These are phyloP conservation scores for Hydrotaea cyrtoneurina DNA, from an alignment of 2,888 invertebrate species.

Conservation along the genomic window DNA sequence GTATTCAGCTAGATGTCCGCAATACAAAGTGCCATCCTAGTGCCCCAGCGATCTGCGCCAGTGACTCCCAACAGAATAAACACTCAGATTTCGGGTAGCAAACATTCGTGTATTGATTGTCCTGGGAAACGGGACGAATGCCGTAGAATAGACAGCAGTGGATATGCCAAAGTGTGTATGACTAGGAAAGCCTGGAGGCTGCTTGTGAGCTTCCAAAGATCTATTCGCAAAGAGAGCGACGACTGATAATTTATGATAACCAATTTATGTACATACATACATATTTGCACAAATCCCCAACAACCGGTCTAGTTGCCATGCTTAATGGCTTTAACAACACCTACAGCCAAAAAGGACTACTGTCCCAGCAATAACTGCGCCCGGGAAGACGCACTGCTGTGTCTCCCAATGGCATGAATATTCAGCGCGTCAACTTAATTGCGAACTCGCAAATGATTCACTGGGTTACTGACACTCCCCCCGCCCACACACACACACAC, in stretches of 20 bases:
- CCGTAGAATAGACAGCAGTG: not conserved
- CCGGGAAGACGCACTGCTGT: not conserved
- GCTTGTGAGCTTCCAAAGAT: constrained; percentile 36
- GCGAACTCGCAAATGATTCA: not conserved
- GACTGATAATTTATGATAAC: constrained; percentile 59
- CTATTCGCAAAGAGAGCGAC: constrained; percentile 19
- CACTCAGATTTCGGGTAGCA: too few species aligned
- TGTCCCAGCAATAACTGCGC: constrained; percentile 1
- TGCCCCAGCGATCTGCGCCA: too few species aligned
- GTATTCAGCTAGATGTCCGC: too few species aligned
- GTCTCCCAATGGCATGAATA: not conserved
- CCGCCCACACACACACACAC: too few species aligned
- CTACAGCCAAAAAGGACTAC: constrained; percentile 53
- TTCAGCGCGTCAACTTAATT: too few species aligned
- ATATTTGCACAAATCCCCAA: not conserved
- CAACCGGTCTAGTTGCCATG: constrained; percentile 27
- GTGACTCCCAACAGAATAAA: too few species aligned
- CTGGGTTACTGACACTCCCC: not conserved
- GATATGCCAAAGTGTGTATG: not conserved
- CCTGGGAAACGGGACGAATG: not conserved
- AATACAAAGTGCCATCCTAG: too few species aligned
- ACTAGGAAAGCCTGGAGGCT: constrained; percentile 33
- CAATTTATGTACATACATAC: constrained; percentile 60
- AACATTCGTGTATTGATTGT: constrained; percentile 27
- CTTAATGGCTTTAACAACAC: constrained; percentile 17